Conservation (phyloP, 2,888 invertebrate genomes). For the Resseliella maxima region DNA sequence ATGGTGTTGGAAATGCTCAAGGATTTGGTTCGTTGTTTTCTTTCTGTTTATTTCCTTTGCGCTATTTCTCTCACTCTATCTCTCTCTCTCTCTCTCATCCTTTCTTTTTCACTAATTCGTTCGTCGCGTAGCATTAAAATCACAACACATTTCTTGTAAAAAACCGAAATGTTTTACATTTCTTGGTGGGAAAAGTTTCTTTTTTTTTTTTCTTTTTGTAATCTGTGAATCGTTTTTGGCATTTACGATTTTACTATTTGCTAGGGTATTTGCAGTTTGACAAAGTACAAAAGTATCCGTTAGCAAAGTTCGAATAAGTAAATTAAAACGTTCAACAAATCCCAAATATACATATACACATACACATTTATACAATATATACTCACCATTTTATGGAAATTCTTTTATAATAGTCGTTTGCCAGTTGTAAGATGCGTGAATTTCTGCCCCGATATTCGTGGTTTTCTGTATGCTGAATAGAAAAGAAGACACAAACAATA, state of each 20-base stretch:
- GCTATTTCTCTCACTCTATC: neutral
- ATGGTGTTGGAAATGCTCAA: neutral
- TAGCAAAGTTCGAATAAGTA: neutral
- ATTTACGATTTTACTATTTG: neutral
- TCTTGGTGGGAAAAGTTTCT: neutral
- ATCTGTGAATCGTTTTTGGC: neutral
- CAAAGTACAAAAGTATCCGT: neutral
- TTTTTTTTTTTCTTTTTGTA: no score
- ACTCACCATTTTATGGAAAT: constrained; percentile 24
- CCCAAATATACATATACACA: neutral
- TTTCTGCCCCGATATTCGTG: neutral
- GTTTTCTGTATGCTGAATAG: neutral
- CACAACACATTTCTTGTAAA: neutral
- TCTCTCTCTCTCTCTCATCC: no score
- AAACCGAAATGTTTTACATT: neutral
- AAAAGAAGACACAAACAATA: neutral
- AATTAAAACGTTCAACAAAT: neutral
- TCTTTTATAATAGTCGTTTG: neutral
- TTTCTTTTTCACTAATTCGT: neutral
- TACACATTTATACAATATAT: no score
- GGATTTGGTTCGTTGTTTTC: neutral
- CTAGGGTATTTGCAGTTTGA: neutral
- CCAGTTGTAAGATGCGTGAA: neutral
- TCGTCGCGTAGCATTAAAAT: neutral
- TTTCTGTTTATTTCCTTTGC: neutral